These are phyloP conservation scores for Choloepus didactylus DNA, from an alignment of 2,797 vertebrate genomes.

Conservation along the genomic window DNA sequence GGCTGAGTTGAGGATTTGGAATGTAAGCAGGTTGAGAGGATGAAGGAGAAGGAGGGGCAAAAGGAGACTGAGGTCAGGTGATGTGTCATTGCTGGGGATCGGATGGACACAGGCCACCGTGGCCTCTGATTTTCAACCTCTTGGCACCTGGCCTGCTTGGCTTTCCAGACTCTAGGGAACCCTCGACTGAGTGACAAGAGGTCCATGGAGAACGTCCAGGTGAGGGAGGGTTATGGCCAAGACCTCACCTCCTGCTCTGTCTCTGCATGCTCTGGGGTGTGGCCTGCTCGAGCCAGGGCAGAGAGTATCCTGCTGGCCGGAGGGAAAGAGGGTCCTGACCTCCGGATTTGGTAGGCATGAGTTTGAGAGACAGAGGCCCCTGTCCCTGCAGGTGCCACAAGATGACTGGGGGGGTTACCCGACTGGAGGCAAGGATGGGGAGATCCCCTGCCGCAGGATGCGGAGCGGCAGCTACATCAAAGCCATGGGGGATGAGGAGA, in stretches of 20 bases:
- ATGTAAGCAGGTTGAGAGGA: not conserved
- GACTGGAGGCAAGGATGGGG: slow-evolving; percentile 91
- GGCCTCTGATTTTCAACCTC: slow-evolving; percentile 24
- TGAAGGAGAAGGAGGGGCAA: slow-evolving; percentile 16
- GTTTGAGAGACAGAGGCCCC: slow-evolving; percentile 66
- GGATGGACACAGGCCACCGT: slow-evolving; percentile 37
- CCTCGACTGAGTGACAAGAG: not conserved
- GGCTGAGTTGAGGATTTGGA: not conserved
- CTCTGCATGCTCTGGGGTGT: not conserved
- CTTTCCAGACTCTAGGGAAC: not conserved
- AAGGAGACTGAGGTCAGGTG: slow-evolving; percentile 3
- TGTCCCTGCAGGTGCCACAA: slow-evolving; percentile 93
- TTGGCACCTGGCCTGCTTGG: not conserved
- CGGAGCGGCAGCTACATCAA: slow-evolving; percentile 99
- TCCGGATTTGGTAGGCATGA: not conserved
- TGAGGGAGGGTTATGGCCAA: not conserved
- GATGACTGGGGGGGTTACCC: slow-evolving; percentile 97
- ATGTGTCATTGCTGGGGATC: not conserved
- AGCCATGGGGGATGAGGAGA: slow-evolving; percentile 99
- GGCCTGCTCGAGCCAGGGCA: not conserved
- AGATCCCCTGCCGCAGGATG: slow-evolving; percentile 99
- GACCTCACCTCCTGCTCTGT: not conserved
- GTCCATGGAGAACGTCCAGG: not conserved
- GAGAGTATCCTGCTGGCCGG: not conserved
- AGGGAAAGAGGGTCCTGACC: not conserved